Conservation (phyloP, 2,797 vertebrate species). For the Danio kyathit region DNA sequence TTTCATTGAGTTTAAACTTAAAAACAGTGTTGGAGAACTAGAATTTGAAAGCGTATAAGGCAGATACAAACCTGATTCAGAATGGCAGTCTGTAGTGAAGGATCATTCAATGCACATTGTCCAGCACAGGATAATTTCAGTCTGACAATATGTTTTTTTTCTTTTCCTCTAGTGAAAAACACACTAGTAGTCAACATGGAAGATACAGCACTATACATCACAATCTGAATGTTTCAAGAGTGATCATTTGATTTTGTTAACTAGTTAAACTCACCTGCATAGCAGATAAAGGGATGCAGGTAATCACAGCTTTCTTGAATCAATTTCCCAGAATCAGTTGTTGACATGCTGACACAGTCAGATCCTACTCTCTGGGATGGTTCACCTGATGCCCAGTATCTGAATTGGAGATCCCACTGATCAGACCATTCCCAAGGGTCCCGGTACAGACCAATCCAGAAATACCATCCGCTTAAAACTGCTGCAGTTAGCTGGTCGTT, state of each 20-base stretch:
- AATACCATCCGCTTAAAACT: no score
- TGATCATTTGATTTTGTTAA: not conserved
- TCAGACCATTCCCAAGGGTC: conserved; percentile 39
- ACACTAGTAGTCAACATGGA: not conserved
- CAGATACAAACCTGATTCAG: conserved; percentile 2
- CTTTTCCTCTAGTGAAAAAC: not conserved
- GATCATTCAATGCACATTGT: not conserved
- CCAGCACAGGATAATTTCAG: not conserved
- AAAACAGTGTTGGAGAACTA: no score
- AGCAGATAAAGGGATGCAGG: conserved; percentile 18
- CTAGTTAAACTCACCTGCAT: conserved; percentile 26
- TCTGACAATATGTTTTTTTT: not conserved
- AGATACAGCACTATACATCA: not conserved
- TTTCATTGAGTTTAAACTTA: no score
- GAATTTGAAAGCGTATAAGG: no score
- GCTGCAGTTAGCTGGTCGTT: no score
- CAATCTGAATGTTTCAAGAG: not conserved
- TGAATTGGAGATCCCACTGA: not conserved
- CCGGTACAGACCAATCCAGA: conserved; percentile 7
- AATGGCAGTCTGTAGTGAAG: not conserved
- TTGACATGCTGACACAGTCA: conserved; percentile 16
- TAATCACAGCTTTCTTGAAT: not conserved
- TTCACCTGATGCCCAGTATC: not conserved
- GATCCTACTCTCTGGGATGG: not conserved
- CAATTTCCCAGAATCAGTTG: conserved; percentile 22